Evolutionary conservation across 2,888 invertebrate genomes (phyloP).

Genomic region (Nomada ruficornis): DNA sequence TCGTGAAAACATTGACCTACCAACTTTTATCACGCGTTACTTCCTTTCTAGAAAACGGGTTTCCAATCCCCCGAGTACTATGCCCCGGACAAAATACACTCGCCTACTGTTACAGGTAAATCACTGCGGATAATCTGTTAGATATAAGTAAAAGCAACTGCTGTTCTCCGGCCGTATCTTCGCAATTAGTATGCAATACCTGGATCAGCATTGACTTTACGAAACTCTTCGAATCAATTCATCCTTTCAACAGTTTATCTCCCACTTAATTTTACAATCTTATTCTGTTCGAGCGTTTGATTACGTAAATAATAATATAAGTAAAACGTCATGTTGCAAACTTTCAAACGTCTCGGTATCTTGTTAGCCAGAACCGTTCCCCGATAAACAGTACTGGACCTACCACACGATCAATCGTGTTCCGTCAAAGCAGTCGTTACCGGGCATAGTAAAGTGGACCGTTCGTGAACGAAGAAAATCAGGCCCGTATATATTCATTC

Average conservation of each 20-base stretch:
- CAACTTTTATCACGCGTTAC: slow-evolving; percentile 15
- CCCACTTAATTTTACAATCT: background rate
- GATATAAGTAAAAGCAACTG: slow-evolving; percentile 32
- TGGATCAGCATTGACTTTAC: background rate
- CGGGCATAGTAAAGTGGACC: background rate
- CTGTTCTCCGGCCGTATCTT: slow-evolving; percentile 7
- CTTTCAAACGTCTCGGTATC: background rate
- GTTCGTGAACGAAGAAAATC: slow-evolving; percentile 13
- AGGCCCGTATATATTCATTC: slow-evolving; percentile 3
- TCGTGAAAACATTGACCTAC: slow-evolving; percentile 15
- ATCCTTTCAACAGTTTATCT: no score
- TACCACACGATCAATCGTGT: slow-evolving; percentile 18
- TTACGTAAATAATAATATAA: no score
- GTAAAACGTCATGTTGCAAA: background rate
- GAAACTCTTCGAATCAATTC: background rate
- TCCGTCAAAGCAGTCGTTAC: slow-evolving; percentile 4
- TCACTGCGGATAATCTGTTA: slow-evolving; percentile 32
- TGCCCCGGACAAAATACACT: slow-evolving; percentile 20
- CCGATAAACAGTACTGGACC: background rate
- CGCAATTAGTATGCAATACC: slow-evolving; percentile 5
- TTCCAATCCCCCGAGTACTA: background rate
- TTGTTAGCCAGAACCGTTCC: background rate
- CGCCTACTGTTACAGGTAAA: slow-evolving; percentile 27
- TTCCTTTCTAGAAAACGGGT: slow-evolving; percentile 19
- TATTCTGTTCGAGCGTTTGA: background rate